Conservation (phyloP, 2,113 vertebrate genomes). For the Sialia sialis region DNA sequence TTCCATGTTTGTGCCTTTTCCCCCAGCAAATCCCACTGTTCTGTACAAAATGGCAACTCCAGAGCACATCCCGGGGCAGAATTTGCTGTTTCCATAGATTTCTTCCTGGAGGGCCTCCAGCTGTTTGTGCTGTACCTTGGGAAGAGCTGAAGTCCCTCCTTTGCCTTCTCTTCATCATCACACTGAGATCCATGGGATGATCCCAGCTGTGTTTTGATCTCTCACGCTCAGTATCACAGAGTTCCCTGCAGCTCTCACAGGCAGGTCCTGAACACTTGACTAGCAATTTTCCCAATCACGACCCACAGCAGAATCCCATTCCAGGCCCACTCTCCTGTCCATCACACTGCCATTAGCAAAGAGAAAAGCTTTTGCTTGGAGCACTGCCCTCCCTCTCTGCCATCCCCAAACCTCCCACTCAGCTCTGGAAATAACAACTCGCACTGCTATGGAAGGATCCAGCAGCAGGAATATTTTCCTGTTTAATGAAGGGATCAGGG, state of each 20-base stretch:
- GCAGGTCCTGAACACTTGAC: background rate
- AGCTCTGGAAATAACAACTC: background rate
- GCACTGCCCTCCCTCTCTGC: background rate
- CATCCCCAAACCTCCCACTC: background rate
- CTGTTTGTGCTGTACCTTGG: background rate
- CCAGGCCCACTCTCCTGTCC: conserved; percentile 14
- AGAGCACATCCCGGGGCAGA: background rate
- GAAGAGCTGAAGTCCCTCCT: background rate
- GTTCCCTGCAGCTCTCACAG: background rate
- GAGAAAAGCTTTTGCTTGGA: conserved; percentile 24
- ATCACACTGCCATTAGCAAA: conserved; percentile 25
- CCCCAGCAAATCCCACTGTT: background rate
- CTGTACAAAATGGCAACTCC: background rate
- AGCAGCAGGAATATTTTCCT: background rate
- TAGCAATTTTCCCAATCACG: conserved; percentile 20
- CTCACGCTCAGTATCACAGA: background rate
- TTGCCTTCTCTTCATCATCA: background rate
- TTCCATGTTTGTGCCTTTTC: background rate
- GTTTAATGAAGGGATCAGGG: background rate
- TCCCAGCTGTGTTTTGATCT: background rate
- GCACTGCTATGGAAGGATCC: background rate
- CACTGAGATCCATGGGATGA: background rate
- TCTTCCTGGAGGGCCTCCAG: background rate
- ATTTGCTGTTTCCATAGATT: background rate
- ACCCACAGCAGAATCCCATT: conserved; percentile 36